Percentiles rank a stretch among this genome's conserved stretches.
Conservation (phyloP, 2,113 vertebrate species). For the Agapornis roseicollis region DNA sequence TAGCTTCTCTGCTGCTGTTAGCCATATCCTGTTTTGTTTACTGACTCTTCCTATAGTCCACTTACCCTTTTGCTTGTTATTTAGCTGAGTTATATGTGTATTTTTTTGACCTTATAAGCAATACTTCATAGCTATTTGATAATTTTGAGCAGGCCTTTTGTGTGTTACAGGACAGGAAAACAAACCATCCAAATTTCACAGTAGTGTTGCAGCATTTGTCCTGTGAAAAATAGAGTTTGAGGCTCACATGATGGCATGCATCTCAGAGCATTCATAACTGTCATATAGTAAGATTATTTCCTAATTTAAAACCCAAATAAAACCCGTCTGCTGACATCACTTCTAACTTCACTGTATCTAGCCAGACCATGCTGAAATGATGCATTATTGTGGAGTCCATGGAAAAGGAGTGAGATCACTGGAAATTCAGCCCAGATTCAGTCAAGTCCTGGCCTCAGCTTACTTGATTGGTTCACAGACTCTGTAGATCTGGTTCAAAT, state of each 20-base stretch:
- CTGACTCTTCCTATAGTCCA: not conserved
- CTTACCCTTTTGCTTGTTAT: not conserved
- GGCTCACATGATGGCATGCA: not conserved
- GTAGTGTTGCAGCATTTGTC: not conserved
- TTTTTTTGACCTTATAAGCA: not conserved
- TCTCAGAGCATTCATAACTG: not conserved
- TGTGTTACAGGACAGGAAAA: not conserved
- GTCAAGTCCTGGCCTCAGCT: not conserved
- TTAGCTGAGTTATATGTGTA: not conserved
- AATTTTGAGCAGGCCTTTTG: not conserved
- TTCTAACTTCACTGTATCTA: not conserved
- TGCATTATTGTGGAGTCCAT: not conserved
- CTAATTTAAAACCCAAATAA: not conserved
- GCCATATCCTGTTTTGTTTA: not conserved
- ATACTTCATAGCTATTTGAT: not conserved
- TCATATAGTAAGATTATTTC: not conserved
- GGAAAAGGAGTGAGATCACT: not conserved
- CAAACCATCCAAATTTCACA: not conserved
- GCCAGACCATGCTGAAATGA: not conserved
- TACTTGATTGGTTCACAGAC: not conserved
- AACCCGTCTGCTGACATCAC: not conserved
- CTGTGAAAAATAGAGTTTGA: not conserved
- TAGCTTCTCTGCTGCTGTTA: not conserved
- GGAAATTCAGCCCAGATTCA: not conserved
- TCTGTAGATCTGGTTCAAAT: not conserved